Evolutionary conservation across 1,140 invertebrate species (phyloP).

Genomic region (Rhynchophorus ferrugineus): DNA sequence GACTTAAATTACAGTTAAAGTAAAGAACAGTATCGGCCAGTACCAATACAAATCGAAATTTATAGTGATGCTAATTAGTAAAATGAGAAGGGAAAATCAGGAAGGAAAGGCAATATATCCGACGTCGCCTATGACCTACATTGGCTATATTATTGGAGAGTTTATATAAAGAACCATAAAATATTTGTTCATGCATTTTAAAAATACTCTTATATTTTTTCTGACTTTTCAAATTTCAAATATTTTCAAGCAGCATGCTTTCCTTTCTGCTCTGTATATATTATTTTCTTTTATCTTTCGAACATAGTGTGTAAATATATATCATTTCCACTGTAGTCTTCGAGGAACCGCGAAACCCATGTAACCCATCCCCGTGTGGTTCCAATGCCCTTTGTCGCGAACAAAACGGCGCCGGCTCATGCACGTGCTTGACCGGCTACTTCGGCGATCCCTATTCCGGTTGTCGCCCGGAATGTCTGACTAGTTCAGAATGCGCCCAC

Average conservation of each 20-base stretch:
- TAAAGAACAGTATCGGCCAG: no score
- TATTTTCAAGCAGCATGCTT: neutral
- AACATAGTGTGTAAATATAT: conserved; percentile 1
- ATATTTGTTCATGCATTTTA: no score
- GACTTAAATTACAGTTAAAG: no score
- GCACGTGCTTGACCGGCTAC: conserved; percentile 71
- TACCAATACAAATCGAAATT: no score
- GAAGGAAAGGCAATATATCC: no score
- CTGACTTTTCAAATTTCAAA: conserved; percentile 2
- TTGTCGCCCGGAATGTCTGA: conserved; percentile 74
- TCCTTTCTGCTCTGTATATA: neutral
- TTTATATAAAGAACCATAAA: no score
- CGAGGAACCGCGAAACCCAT: conserved; percentile 52
- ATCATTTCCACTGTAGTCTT: conserved; percentile 30
- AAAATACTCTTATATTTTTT: conserved; percentile 2
- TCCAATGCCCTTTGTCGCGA: conserved; percentile 73
- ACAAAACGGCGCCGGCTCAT: conserved; percentile 66
- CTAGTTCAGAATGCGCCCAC: conserved; percentile 67
- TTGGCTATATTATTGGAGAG: no score
- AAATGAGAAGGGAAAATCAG: no score
- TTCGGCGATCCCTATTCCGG: conserved; percentile 75
- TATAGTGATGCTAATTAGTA: no score
- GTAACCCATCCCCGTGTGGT: conserved; percentile 77
- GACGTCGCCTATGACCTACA: no score
- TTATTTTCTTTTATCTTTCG: neutral